Evolutionary conservation across 2,888 invertebrate genomes (phyloP), one percentile per base, ranked within the genome.

Genomic region (Poecilus cupreus): DNA sequence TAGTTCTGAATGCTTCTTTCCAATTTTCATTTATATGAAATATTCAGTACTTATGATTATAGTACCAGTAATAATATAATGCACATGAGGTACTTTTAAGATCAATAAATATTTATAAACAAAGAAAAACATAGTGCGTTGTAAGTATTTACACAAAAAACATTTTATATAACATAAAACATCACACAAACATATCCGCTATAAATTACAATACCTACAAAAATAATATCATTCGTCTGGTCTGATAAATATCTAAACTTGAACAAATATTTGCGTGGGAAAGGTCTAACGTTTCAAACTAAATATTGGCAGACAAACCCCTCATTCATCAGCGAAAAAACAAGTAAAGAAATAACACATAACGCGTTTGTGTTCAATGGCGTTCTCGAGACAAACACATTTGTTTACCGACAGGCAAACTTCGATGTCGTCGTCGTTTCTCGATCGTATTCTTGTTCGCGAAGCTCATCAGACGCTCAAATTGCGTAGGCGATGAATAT

Each of bases 401-500:
- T 68, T 68, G 68, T 68, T 68, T 68, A 68, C 68, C 60, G 20
- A 20, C 54, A 20, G 18, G 18, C 54, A 54, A 54, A 11, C 32
- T 54, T 60, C 26, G 60, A 10, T 26, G 60, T 18, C 49, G 13
- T 22, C 22, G 22, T 11, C 54, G 54, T 20, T 20, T 22, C 22
- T 54, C 54, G 54, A 20, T 54, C 54, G 54, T 18, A 11, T 49
- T 18, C 54, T 32, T 54, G 54, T 60, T 51, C 51, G 4, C 22
- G 13, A 13, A 60, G 60, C 60, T 60, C 60, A 60, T 60, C 60
- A 60, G 60, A 60, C 60, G 60, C 60, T 24, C 60, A 60, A 60
- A 60, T 60, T 60, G 60, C 60, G 26, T 26, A 26, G 60, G 26
- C 60, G 60, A 32, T 60, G 60, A 60, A 60, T 26, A 60, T 60